Percentiles rank a stretch among this genome's conserved stretches.
Evolutionary conservation across 2,888 invertebrate species (phyloP).

Genomic region (Tetramorium bicarinatum): DNA sequence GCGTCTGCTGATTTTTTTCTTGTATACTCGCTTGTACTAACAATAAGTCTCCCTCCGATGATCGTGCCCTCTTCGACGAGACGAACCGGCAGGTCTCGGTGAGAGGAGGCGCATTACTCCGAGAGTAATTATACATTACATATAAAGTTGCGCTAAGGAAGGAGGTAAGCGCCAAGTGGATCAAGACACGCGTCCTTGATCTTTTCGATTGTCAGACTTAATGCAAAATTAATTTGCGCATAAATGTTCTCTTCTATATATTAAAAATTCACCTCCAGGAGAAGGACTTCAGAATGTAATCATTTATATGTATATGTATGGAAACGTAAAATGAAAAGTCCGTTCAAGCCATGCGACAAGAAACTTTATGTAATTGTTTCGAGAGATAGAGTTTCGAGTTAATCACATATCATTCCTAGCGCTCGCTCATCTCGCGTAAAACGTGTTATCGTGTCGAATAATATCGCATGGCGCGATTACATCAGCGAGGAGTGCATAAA

Average conservation of each 20-base stretch:
- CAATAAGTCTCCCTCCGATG: not conserved
- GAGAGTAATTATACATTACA: conserved; percentile 27
- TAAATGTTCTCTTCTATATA: not conserved
- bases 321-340: conserved; percentile 5
- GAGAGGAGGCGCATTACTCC: conserved; percentile 47
- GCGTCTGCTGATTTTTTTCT: not conserved
- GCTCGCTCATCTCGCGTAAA: conserved; percentile 15
- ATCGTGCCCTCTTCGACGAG: conserved; percentile 56
- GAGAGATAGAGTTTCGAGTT: conserved; percentile 11
- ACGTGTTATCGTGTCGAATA: conserved; percentile 26
- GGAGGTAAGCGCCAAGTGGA: conserved; percentile 47
- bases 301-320: too few relatives aligned
- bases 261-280: not conserved
- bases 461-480: conserved; percentile 2
- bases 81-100: conserved; percentile 45
- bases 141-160: not conserved
- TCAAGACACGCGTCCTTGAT: conserved; percentile 26
- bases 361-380: conserved; percentile 27
- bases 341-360: not conserved
- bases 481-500: conserved; percentile 24
- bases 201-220: conserved; percentile 45
- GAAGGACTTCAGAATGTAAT: conserved; percentile 9
- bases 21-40: conserved; percentile 35
- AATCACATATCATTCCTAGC: conserved; percentile 12
- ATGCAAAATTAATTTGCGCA: conserved; percentile 18